Conservation (phyloP, 2,113 vertebrate species). For the Hemichromis elongatus region DNA sequence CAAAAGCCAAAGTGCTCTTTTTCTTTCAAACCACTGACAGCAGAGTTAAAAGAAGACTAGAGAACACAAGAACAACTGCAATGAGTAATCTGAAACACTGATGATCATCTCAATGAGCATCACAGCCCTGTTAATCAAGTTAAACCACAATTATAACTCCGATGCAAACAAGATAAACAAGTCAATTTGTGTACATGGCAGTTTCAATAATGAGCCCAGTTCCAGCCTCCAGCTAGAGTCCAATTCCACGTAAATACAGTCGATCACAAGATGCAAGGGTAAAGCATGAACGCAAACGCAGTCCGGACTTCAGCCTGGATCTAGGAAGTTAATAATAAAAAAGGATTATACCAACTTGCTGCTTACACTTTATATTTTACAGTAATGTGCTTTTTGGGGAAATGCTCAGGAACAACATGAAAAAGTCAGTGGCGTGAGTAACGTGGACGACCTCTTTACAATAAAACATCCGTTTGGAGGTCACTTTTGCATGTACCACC, state of each 20-base stretch:
- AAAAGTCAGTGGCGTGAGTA: not conserved
- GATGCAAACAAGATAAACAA: slow-evolving; percentile 33
- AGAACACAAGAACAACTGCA: not conserved
- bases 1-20: not conserved
- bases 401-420: not conserved
- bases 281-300: not conserved
- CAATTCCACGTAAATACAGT: not conserved
- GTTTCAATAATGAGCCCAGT: slow-evolving; percentile 7
- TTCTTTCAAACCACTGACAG: not conserved
- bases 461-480: not conserved
- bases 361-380: not conserved
- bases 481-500: not conserved
- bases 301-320: not conserved
- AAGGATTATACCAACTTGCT: not conserved
- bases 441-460: not conserved
- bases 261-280: not conserved
- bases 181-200: slow-evolving; percentile 17
- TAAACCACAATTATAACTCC: slow-evolving; percentile 18
- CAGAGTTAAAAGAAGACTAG: not conserved
- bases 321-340: not conserved
- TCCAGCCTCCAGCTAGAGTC: not conserved
- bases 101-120: slow-evolving; percentile 8
- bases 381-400: not conserved
- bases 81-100: not conserved
- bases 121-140: slow-evolving; percentile 17